Base-by-base conservation (phyloP, 1,140 invertebrate species). In the Gryon sp. region DNA sequence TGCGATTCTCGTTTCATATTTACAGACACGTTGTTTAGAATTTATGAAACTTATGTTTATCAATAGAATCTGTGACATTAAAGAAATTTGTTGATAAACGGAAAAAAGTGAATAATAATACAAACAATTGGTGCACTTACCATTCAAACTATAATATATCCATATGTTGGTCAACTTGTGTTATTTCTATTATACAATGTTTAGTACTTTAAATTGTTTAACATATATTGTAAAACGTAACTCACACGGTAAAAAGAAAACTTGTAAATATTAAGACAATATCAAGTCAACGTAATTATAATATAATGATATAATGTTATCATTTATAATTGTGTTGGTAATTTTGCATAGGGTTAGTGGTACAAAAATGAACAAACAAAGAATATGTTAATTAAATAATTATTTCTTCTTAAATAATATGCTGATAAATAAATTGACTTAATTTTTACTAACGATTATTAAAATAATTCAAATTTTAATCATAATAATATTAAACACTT, bases 211-310 rank as follows among this genome's bases (percentile, higher is more conserved):
- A 53, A 68, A 74, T 65, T 65, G 46, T 68, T 24, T 62, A 75
- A 75, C 72, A 75, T 40, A 62, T 75, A 75, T 38, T 55, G 63
- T 69, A 69, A 76, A 76, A 76, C 65, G 43, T 65, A 70, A 69
- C 65, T 76, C 63, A 69, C 63, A 68, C 62, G 75, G 65, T 5
- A 12, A 66, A 72, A 77, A 62, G 66, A 57, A n/a, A 77, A 66
- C 62, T 72, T 68, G 68, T 73, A 72, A 73, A 78, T 69, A 78
- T 78, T 69, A 73, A 63, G 76, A 73, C 76, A 63, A 57, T 69
- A 65, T 78, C 50, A 45, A 73, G 24, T 73, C 69, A 78, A 78
- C 76, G 50, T 69, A 63, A 73, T 72, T 68, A 60, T 63, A n/a
- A n/a, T n/a, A n/a, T n/a, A n/a, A n/a, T n/a, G n/a, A n/a, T 62